A percentile compares a stretch with the other conserved stretches of the same genome.
Conservation (phyloP, 2,888 invertebrate species). For the Hemaris fuciformis region DNA sequence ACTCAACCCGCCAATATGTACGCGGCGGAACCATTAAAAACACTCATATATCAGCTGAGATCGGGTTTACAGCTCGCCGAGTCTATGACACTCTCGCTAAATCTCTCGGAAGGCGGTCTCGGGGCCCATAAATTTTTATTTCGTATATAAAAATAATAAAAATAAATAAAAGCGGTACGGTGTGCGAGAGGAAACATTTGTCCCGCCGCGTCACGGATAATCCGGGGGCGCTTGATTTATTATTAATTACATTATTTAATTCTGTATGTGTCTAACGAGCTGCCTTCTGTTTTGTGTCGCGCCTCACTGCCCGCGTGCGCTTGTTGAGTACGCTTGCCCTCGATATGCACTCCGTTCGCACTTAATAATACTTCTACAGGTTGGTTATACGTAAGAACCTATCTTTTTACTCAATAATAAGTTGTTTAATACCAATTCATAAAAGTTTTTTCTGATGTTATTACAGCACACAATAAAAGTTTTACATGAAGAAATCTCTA, state of each 20-base stretch:
- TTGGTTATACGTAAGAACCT: too few species aligned
- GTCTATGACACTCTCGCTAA: slow-evolving; percentile 78
- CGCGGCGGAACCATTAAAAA: slow-evolving; percentile 66
- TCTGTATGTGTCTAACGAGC: slow-evolving; percentile 12
- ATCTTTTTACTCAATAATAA: too few species aligned
- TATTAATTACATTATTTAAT: slow-evolving; percentile 64
- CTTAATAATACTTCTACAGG: background rate
- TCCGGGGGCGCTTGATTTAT: slow-evolving; percentile 74
- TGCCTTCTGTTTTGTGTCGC: slow-evolving; percentile 7
- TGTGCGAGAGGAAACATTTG: slow-evolving; percentile 76
- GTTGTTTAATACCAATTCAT: too few species aligned
- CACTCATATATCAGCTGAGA: slow-evolving; percentile 73
- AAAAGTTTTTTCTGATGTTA: too few species aligned
- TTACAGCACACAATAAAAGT: too few species aligned
- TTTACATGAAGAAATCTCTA: too few species aligned
- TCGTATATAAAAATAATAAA: slow-evolving; percentile 78
- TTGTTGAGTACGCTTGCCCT: slow-evolving; percentile 1
- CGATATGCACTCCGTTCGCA: background rate
- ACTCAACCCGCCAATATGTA: slow-evolving; percentile 62
- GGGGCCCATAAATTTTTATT: slow-evolving; percentile 74
- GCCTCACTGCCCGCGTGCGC: background rate
- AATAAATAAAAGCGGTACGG: slow-evolving; percentile 66
- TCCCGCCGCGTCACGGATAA: slow-evolving; percentile 72
- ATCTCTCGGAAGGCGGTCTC: slow-evolving; percentile 79
- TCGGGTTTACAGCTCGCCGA: slow-evolving; percentile 67